Evolutionary conservation across 2,113 vertebrate genomes (phyloP).

Genomic region (Chloropsis cyanopogon): DNA sequence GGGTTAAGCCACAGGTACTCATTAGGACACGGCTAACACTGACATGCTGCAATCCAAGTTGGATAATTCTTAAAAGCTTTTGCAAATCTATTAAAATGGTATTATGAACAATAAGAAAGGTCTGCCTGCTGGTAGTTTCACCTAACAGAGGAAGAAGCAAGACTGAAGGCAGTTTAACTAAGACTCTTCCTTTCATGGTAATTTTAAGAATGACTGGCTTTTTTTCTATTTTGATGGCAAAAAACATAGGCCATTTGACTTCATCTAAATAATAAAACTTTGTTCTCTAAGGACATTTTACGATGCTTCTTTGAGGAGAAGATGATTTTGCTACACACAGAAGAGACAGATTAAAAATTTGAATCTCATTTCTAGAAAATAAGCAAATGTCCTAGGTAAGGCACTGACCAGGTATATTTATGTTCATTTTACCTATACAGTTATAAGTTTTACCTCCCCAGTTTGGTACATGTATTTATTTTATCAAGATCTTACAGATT

Average conservation of each 20-base stretch:
- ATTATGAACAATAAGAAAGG: neutral
- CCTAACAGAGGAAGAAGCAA: neutral
- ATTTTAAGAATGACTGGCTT: neutral
- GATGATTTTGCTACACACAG: neutral
- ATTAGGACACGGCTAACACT: neutral
- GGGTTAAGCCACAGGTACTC: neutral
- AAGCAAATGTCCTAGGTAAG: neutral
- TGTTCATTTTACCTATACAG: neutral
- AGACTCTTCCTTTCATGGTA: neutral
- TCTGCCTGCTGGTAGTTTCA: neutral
- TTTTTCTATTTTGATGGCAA: neutral
- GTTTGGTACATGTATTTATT: neutral
- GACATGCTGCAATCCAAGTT: neutral
- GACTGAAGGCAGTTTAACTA: neutral
- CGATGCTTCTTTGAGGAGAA: neutral
- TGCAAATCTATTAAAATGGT: neutral
- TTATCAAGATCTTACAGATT: neutral
- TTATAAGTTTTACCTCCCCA: neutral
- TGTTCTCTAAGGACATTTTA: neutral
- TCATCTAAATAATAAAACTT: neutral
- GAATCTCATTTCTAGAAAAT: neutral
- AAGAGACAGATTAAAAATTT: neutral
- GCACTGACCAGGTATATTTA: neutral
- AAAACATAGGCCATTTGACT: neutral
- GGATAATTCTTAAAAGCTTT: neutral